Percentiles rank a stretch among this genome's conserved stretches.
These are phyloP conservation scores for Microplitis deprimator DNA, from an alignment of 2,888 invertebrate genomes.

Conservation along the genomic window DNA sequence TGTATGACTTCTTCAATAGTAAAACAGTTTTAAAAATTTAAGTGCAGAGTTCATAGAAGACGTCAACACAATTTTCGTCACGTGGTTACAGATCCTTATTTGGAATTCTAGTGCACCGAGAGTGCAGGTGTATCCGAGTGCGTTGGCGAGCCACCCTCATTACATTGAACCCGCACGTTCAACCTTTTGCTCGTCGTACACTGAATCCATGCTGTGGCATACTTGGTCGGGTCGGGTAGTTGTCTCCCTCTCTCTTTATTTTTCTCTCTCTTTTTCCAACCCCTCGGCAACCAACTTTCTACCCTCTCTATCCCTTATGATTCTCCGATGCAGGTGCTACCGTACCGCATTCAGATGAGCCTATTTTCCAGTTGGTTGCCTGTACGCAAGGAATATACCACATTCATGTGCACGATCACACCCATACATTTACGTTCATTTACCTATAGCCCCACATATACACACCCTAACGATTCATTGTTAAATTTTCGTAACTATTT, in stretches of 20 bases:
- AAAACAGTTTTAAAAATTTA: background rate
- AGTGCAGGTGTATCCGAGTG: slow-evolving; percentile 1
- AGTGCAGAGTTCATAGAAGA: background rate
- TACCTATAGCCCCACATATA: background rate
- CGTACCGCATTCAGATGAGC: slow-evolving; percentile 61
- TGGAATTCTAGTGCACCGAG: background rate
- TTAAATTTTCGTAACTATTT: background rate
- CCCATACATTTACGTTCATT: slow-evolving; percentile 35
- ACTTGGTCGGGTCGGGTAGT: background rate
- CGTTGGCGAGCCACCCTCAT: slow-evolving; percentile 12
- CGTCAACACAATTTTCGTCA: background rate
- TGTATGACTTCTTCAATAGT: background rate
- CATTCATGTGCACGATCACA: slow-evolving; percentile 29
- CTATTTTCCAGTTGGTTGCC: slow-evolving; percentile 60
- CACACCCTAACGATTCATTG: background rate
- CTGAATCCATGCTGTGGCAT: slow-evolving; percentile 10
- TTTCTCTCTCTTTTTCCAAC: background rate
- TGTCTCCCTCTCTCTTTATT: background rate
- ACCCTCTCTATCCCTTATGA: slow-evolving; percentile 1
- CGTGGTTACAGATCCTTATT: background rate
- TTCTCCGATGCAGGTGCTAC: slow-evolving; percentile 29
- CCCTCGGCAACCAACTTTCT: slow-evolving; percentile 2
- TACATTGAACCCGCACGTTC: slow-evolving; percentile 11
- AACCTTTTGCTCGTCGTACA: slow-evolving; percentile 7
- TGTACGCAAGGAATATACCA: slow-evolving; percentile 27